Evolutionary conservation across 2,888 invertebrate species (phyloP).

Genomic region (Drosophila suboccidentalis): DNA sequence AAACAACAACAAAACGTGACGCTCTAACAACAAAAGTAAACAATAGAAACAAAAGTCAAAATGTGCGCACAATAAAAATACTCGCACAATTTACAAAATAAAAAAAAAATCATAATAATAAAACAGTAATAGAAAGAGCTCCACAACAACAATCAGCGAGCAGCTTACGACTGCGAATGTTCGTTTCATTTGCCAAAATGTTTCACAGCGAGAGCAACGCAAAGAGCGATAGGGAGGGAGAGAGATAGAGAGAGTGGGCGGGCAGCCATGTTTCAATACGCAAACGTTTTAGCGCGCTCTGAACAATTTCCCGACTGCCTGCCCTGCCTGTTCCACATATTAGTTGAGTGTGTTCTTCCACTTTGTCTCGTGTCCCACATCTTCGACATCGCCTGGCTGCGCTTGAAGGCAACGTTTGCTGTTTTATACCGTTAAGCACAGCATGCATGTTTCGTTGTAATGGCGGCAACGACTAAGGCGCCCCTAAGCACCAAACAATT

Average conservation of each 20-base stretch:
- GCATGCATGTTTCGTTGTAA: conserved; percentile 57
- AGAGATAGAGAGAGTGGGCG: conserved; percentile 5
- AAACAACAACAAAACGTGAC: conserved; percentile 57
- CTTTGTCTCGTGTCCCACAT: conserved; percentile 60
- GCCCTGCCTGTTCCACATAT: conserved; percentile 16
- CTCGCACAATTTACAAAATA: conserved; percentile 41
- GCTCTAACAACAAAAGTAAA: conserved; percentile 57
- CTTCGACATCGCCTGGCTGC: conserved; percentile 33
- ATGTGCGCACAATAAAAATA: conserved; percentile 43
- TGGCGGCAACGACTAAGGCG: conserved; percentile 44
- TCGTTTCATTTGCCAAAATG: conserved; percentile 57
- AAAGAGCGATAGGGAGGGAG: neutral
- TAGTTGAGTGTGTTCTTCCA: conserved; percentile 26
- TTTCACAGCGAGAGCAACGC: conserved; percentile 32
- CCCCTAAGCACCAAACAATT: conserved; percentile 54
- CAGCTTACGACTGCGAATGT: conserved; percentile 32
- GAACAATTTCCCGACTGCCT: neutral
- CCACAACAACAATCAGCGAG: conserved; percentile 29
- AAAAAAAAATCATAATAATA: conserved; percentile 15
- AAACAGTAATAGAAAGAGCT: conserved; percentile 30
- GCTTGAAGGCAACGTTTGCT: conserved; percentile 38
- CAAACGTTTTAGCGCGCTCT: conserved; percentile 39
- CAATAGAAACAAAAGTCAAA: conserved; percentile 46
- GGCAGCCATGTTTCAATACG: conserved; percentile 46
- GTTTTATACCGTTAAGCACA: conserved; percentile 57